These are phyloP conservation scores for Cochlearius cochlearius DNA, from an alignment of 2,113 vertebrate genomes.

Conservation along the genomic window DNA sequence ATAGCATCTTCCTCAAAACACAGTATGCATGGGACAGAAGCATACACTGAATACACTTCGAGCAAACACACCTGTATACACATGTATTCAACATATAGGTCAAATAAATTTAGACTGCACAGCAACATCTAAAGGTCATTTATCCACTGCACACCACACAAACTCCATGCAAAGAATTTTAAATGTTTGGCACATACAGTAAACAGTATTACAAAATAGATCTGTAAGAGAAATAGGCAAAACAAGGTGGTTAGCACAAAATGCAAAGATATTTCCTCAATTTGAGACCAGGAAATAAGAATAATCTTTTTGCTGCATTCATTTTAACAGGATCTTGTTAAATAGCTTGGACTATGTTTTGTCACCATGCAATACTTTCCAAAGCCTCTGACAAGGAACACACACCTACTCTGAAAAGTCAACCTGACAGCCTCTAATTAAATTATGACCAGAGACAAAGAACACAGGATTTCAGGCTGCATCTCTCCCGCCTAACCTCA, in stretches of 20 bases:
- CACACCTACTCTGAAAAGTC: accelerated
- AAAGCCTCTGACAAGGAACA: neutral
- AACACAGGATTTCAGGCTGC: neutral
- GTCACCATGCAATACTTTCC: neutral
- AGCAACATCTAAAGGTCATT: neutral
- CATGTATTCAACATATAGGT: accelerated
- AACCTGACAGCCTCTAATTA: neutral
- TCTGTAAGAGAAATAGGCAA: slow-evolving; percentile 61
- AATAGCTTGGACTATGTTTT: neutral
- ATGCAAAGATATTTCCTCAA: neutral
- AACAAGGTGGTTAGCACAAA: slow-evolving; percentile 2
- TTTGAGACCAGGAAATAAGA: neutral
- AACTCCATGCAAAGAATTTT: slow-evolving; percentile 35
- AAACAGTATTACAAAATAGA: slow-evolving; percentile 84
- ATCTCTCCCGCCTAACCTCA: neutral
- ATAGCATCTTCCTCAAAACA: neutral
- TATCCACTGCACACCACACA: slow-evolving; percentile 10
- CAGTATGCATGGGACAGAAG: neutral
- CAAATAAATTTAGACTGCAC: neutral
- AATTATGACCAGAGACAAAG: neutral
- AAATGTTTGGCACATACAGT: slow-evolving; percentile 77
- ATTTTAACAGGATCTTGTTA: neutral
- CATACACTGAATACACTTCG: neutral
- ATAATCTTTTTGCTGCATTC: neutral
- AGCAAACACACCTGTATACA: neutral